phyloP scores from a whole-genome alignment of 2,888 invertebrate species.

The Julus scandinavius region DNA sequence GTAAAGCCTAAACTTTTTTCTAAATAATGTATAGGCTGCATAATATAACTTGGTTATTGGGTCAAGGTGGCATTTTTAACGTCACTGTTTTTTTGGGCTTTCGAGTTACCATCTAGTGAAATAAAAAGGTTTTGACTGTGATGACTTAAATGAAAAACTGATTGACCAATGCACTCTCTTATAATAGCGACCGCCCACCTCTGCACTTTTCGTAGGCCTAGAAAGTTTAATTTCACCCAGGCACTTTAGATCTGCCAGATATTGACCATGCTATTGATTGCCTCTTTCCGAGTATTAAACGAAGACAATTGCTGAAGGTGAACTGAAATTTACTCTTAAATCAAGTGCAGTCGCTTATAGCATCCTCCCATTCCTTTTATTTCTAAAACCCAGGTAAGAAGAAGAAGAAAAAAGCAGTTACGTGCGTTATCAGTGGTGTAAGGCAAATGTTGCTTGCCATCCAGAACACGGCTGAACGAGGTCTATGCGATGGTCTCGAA shows the following conservation, averaged over 20 bases:
- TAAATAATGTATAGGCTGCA: too few relatives aligned
- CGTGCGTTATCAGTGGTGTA: not conserved
- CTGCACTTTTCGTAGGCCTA: not conserved
- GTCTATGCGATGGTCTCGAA: not conserved
- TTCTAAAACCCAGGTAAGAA: not conserved
- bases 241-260: constrained; percentile 5
- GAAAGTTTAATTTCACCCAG: not conserved
- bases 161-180: not conserved
- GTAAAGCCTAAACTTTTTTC: too few relatives aligned
- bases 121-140: not conserved
- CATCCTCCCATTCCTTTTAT: not conserved
- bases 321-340: constrained; percentile 13
- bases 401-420: not conserved
- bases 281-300: not conserved
- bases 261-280: constrained; percentile 28
- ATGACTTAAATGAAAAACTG: not conserved
- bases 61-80: too few relatives aligned
- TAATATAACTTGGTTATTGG: too few relatives aligned
- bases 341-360: not conserved
- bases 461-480: not conserved
- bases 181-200: not conserved
- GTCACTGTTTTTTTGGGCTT: too few relatives aligned
- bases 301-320: not conserved
- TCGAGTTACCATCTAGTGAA: too few relatives aligned
- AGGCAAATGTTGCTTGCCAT: not conserved